These are phyloP conservation scores for Ophion ellenae DNA, from an alignment of 2,888 invertebrate species.

Conservation along the genomic window DNA sequence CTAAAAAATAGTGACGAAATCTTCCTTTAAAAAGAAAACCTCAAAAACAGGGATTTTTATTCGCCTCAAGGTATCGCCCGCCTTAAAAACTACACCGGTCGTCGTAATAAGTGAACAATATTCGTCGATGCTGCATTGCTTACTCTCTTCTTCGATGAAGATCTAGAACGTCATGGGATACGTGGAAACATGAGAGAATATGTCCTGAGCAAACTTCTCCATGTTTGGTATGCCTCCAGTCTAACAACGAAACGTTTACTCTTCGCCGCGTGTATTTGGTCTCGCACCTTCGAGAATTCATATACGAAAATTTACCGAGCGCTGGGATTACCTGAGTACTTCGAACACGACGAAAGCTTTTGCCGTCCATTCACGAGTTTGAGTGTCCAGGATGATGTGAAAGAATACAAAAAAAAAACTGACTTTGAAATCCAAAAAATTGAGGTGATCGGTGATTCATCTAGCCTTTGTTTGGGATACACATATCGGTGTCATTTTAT, in stretches of 20 bases:
- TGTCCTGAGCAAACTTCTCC: slow-evolving; percentile 33
- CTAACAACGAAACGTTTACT: slow-evolving; percentile 34
- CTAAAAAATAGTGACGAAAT: too few species aligned
- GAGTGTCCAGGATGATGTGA: too few species aligned
- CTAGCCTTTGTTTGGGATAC: too few species aligned
- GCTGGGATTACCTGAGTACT: neutral
- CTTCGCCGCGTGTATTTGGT: slow-evolving; percentile 33
- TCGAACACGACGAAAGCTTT: neutral
- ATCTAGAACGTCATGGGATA: slow-evolving; percentile 7
- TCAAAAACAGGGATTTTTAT: too few species aligned
- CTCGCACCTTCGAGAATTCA: slow-evolving; percentile 31
- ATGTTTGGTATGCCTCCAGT: slow-evolving; percentile 23
- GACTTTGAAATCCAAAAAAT: too few species aligned
- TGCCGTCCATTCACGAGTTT: neutral
- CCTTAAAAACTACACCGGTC: neutral
- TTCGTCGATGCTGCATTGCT: slow-evolving; percentile 4
- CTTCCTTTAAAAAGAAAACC: too few species aligned
- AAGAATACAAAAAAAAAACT: too few species aligned
- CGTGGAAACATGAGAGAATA: slow-evolving; percentile 32
- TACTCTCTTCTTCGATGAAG: slow-evolving; percentile 35
- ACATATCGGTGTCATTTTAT: too few species aligned
- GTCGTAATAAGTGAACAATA: neutral
- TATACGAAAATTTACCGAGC: slow-evolving; percentile 7
- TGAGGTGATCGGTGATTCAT: too few species aligned
- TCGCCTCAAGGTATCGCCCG: too few species aligned